These are phyloP conservation scores for Chaetodon trifasciatus DNA, from an alignment of 2,797 vertebrate species.

Conservation along the genomic window DNA sequence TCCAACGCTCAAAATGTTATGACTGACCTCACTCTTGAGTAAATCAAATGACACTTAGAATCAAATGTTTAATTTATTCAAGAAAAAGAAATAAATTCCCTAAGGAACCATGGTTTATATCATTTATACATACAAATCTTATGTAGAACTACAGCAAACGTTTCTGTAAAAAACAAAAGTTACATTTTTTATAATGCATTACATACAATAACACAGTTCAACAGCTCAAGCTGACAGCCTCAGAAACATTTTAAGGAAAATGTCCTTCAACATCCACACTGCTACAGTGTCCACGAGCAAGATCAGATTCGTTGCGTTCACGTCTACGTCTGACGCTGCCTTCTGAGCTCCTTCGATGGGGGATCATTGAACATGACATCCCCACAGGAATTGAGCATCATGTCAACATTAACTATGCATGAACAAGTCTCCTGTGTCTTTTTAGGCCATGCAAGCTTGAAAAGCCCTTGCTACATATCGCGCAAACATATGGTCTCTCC, in stretches of 20 bases:
- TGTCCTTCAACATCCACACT: conserved; percentile 9
- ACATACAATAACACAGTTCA: conserved; percentile 63
- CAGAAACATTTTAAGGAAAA: conserved; percentile 21
- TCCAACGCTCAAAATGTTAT: not conserved
- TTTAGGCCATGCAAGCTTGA: conserved; percentile 83
- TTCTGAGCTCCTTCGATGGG: conserved; percentile 15
- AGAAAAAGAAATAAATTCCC: conserved; percentile 63
- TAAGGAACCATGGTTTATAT: conserved; percentile 58
- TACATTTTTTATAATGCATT: conserved; percentile 64
- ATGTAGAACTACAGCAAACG: conserved; percentile 73
- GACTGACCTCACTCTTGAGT: not conserved
- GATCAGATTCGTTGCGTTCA: conserved; percentile 3
- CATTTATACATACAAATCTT: conserved; percentile 76
- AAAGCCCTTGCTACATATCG: conserved; percentile 77
- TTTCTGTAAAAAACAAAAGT: conserved; percentile 80
- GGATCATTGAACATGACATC: conserved; percentile 7
- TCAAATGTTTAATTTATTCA: conserved; percentile 69
- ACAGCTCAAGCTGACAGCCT: conserved; percentile 23
- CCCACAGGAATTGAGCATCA: conserved; percentile 1
- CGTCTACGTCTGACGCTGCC: conserved; percentile 18
- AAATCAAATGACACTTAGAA: conserved; percentile 41
- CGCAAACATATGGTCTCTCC: conserved; percentile 79
- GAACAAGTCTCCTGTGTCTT: conserved; percentile 80
- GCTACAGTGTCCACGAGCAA: not conserved
- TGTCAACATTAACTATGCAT: conserved; percentile 60